These are phyloP conservation scores for Pterocles burchelli DNA, from an alignment of 2,113 vertebrate species.

Conservation along the genomic window DNA sequence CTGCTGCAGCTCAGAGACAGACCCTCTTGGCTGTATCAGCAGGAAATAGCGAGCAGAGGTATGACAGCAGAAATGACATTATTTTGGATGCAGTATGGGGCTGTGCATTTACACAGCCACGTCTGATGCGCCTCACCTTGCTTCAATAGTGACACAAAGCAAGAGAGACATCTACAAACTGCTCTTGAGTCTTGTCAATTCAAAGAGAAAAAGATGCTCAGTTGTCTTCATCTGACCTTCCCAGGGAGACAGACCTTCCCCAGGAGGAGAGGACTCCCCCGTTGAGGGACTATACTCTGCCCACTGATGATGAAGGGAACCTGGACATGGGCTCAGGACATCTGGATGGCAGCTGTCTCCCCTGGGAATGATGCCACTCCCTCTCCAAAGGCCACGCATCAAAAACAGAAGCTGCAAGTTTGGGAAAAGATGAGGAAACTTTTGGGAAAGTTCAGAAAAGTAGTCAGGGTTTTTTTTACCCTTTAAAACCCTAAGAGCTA, in stretches of 20 bases:
- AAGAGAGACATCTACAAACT: background rate
- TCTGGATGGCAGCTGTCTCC: background rate
- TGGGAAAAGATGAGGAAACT: background rate
- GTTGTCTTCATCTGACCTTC: background rate
- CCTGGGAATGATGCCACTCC: background rate
- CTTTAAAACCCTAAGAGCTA: background rate
- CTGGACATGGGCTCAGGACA: background rate
- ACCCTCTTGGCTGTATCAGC: background rate
- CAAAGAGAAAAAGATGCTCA: background rate
- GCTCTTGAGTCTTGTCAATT: background rate
- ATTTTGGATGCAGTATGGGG: background rate
- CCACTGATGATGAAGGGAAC: background rate
- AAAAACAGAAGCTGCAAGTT: background rate
- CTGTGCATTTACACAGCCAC: background rate
- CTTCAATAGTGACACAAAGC: background rate
- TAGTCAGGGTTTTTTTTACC: background rate
- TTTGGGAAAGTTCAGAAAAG: background rate
- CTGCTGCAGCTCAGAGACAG: background rate
- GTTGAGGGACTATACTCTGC: background rate
- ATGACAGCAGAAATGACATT: background rate
- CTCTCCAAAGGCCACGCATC: background rate
- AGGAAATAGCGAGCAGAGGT: background rate
- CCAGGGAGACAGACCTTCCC: background rate
- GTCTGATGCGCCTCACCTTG: background rate
- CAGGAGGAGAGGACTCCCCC: background rate